A percentile compares a stretch with the other conserved stretches of the same genome.
Conservation (phyloP, 2,797 vertebrate species). For the Alca torda region DNA sequence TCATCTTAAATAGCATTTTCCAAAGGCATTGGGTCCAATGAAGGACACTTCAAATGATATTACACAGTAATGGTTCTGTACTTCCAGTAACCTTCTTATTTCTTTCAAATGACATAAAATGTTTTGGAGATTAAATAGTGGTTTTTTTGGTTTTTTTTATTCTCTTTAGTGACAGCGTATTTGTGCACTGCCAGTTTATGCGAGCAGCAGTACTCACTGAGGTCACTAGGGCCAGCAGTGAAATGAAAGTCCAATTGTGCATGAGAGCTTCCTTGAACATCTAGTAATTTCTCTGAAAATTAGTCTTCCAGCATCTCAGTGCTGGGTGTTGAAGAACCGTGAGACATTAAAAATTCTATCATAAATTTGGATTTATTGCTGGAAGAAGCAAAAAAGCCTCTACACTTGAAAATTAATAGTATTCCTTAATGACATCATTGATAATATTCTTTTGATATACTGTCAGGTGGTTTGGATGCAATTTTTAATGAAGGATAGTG, state of each 20-base stretch:
- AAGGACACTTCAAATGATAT: neutral
- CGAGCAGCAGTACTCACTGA: neutral
- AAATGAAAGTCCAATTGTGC: neutral
- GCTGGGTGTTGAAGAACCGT: neutral
- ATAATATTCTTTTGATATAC: neutral
- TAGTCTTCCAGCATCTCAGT: neutral
- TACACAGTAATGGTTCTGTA: neutral
- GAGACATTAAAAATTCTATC: neutral
- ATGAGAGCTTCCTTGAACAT: neutral
- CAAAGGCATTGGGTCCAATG: neutral
- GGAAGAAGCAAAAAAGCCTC: neutral
- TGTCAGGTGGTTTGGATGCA: neutral
- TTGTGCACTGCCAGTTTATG: neutral
- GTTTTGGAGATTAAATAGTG: neutral
- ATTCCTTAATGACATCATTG: neutral
- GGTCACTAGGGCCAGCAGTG: neutral
- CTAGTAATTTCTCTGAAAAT: conserved; percentile 11
- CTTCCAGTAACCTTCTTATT: neutral
- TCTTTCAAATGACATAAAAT: neutral
- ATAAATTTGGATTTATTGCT: neutral
- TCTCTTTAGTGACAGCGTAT: neutral
- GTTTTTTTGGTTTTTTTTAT: neutral
- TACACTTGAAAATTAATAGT: neutral
- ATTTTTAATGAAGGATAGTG: neutral
- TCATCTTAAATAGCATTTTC: neutral